phyloP scores from a whole-genome alignment of 2,888 invertebrate genomes.

The Limnephilus auricula region DNA sequence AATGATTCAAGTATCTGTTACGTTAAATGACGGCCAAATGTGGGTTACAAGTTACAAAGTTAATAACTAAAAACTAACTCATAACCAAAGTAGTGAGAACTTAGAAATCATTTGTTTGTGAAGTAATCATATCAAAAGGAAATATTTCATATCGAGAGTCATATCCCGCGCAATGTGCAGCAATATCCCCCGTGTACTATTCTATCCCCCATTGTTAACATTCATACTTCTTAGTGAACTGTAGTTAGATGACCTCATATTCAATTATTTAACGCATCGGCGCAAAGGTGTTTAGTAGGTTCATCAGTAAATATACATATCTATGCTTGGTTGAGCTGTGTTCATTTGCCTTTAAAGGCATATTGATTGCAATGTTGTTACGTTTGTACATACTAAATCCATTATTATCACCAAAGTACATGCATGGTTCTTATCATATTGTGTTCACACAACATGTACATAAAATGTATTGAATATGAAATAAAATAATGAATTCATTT shows the following conservation, averaged over 20 bases:
- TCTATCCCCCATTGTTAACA: slow-evolving; percentile 53
- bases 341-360: slow-evolving; percentile 61
- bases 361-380: slow-evolving; percentile 65
- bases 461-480: slow-evolving; percentile 65
- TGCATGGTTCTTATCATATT: slow-evolving; percentile 63
- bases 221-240: slow-evolving; percentile 52
- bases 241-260: slow-evolving; percentile 47
- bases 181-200: slow-evolving; percentile 53
- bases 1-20: slow-evolving; percentile 24
- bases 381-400: slow-evolving; percentile 65
- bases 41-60: slow-evolving; percentile 19
- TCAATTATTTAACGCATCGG: slow-evolving; percentile 51
- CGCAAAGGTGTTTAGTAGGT: slow-evolving; percentile 52
- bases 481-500: slow-evolving; percentile 60
- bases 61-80: not conserved
- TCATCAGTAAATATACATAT: slow-evolving; percentile 64
- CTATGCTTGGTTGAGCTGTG: slow-evolving; percentile 64
- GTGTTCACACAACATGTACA: slow-evolving; percentile 65
- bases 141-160: slow-evolving; percentile 56
- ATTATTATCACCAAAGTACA: slow-evolving; percentile 65
- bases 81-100: slow-evolving; percentile 26
- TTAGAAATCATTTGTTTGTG: slow-evolving; percentile 16
- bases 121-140: slow-evolving; percentile 41
- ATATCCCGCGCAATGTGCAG: slow-evolving; percentile 55
- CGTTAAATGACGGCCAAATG: slow-evolving; percentile 17